Evolutionary conservation across 2,888 invertebrate genomes (phyloP), one percentile per base, ranked within the genome.

Genomic region (Patella caerulea): DNA sequence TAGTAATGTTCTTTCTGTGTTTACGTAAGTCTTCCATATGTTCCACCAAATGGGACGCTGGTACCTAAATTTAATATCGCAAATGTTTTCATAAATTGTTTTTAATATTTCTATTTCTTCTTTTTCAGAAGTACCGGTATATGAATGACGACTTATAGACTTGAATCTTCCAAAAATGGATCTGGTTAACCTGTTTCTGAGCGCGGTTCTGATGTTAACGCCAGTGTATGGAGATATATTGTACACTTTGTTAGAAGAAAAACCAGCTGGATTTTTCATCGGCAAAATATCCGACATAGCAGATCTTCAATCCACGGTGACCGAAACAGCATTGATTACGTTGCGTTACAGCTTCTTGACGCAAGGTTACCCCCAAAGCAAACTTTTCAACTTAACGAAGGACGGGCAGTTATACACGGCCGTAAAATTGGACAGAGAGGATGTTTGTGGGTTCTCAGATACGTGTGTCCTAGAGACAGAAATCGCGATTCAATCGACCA

Each of bases 381-480:
- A 75, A 12, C 96, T 97, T 91, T 98, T 98, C 91, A 94, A 96
- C 15, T 94, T 94, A n/a, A 95, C 95, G 15, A 98, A 98, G 19
- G 95, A 96, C 91, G 74, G 74, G 3, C 59, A 59, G 19, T 96
- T 98, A 54, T 79, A 71, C 59, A 97, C 97, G 7, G 81, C 85
- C 9, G 71, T 75, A n/a, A 72, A 70, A 7, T 56, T 84, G 52
- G 83, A 84, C 79, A 73, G 84, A 56, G 84, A 84, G 59, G 71
- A 45, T 1, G 59, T 83, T 55, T 84, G 84, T 77, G 81, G 79
- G 7, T 81, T 77, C 77, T 75, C 78, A 2, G 72, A 73, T 14
- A 72, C 74, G 24, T 82, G 82, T 75, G 73, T 79, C 55, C 73
- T 83, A 53, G 59, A 73, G n/a, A 75, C 84, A 24, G 81, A 83